Conservation (phyloP, 1,140 invertebrate genomes). For the Anthonomus grandis region DNA sequence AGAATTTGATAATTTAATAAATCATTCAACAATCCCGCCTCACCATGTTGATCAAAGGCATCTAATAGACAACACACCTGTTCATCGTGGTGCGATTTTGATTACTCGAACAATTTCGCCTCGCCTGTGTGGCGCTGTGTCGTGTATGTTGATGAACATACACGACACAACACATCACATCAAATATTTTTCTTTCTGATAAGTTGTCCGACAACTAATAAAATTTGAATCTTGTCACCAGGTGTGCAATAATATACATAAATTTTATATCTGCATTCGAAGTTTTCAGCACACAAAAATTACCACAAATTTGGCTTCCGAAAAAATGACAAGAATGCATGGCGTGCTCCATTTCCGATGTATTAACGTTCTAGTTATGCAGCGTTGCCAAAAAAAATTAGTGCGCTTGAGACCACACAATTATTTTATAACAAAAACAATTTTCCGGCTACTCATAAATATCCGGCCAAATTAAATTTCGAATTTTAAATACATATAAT, state of each 20-base stretch:
- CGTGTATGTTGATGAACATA: constrained; percentile 2
- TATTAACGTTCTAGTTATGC: not conserved
- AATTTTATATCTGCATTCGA: constrained; percentile 8
- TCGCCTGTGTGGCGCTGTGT: too few species aligned
- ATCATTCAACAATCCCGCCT: not conserved
- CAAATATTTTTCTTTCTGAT: constrained; percentile 5
- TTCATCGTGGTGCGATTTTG: constrained; percentile 1
- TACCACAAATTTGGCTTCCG: not conserved
- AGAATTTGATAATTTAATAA: not conserved
- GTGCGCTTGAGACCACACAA: too few species aligned
- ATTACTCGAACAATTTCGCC: constrained; percentile 1
- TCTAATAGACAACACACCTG: not conserved
- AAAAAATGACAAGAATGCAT: not conserved
- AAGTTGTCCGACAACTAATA: not conserved
- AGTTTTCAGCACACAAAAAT: constrained; percentile 3
- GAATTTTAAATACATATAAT: too few species aligned
- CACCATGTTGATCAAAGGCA: constrained; percentile 4
- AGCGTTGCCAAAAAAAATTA: not conserved
- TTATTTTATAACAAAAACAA: too few species aligned
- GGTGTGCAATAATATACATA: constrained; percentile 3
- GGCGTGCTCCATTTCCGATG: not conserved
- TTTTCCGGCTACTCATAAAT: too few species aligned
- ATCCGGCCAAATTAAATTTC: too few species aligned
- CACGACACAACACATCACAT: not conserved
- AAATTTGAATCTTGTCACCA: not conserved